Percentiles rank a stretch among this genome's conserved stretches.
These are phyloP conservation scores for Dicycla oo DNA, from an alignment of 2,888 invertebrate genomes.

Conservation along the genomic window DNA sequence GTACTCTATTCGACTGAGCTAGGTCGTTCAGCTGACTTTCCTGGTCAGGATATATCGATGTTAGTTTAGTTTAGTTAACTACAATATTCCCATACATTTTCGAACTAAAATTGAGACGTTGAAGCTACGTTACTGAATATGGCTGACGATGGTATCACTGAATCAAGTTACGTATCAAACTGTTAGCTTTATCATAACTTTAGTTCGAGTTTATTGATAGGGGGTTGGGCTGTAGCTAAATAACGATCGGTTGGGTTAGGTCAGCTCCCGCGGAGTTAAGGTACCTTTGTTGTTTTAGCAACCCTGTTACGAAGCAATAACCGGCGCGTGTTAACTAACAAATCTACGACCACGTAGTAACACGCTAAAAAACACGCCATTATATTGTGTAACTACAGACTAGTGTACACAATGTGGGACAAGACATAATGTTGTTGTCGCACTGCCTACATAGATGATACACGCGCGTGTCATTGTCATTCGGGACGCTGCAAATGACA, in stretches of 20 bases:
- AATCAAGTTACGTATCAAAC: constrained; percentile 18
- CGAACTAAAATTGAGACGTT: background rate
- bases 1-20: background rate
- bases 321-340: background rate
- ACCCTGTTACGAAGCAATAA: constrained; percentile 23
- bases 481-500: constrained; percentile 66
- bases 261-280: constrained; percentile 24
- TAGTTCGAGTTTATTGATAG: constrained; percentile 14
- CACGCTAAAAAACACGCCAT: constrained; percentile 3
- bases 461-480: constrained; percentile 63
- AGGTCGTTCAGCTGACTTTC: background rate
- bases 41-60: background rate
- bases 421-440: constrained; percentile 35
- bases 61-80: background rate
- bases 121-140: constrained; percentile 2
- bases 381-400: constrained; percentile 6
- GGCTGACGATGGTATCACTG: constrained; percentile 4
- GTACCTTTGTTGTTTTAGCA: constrained; percentile 6
- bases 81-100: background rate
- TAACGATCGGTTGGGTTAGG: constrained; percentile 45
- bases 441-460: constrained; percentile 46
- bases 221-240: constrained; percentile 16
- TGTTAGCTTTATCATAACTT: constrained; percentile 31
- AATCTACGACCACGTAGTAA: constrained; percentile 18
- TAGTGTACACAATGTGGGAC: constrained; percentile 16